Evolutionary conservation across 2,113 vertebrate species (phyloP), one percentile per base, ranked within the genome.

Genomic region (Amblyornis subalaris): DNA sequence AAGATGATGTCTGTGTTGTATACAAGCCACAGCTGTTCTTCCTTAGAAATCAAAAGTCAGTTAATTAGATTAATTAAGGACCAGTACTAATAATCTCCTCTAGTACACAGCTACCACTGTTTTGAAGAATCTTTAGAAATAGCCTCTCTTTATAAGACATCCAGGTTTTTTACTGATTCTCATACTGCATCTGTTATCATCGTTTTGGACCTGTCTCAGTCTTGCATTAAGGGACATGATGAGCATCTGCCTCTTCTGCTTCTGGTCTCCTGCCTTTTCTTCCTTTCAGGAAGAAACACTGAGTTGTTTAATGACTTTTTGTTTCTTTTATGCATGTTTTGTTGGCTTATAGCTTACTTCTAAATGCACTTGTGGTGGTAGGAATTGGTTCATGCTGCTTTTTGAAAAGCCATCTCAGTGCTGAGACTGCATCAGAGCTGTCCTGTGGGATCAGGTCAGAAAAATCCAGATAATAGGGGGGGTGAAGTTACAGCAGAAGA

Each of bases 111-210:
- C 33, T 73, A 16, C 18, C 18, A 22, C 42, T 50, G 11, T 71
- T 77, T 45, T 72, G 51, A 73, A 85, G 47, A 28, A 29, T 24
- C 50, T 48, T 60, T 24, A 48, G 7, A 17, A 81, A 62, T 4
- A 67, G 19, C 7, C 28, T 75, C 6, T 64, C 36, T 64, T 28
- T 47, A 1, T 38, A n/a, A 72, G 21, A 28, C 38, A 38, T 8
- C 12, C 16, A 47, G n/a, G 33, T 40, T 69, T 57, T n/a, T n/a
- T 35, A 7, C 26, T 25, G 20, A 24, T 84, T 58, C 48, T 72
- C 1, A 0, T 22, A 9, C 18, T 64, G 45, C 51, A n/a, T 70
- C 45, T 12, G 0, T 53, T 60, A 47, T 14, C 3, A 1, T 23
- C 16, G 33, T 20, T 51, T 14, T n/a, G 26, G 24, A 61, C 40